Percentiles rank a stretch among this genome's conserved stretches.
These are phyloP conservation scores for Mixornis gularis DNA, from an alignment of 2,113 vertebrate species.

Conservation along the genomic window DNA sequence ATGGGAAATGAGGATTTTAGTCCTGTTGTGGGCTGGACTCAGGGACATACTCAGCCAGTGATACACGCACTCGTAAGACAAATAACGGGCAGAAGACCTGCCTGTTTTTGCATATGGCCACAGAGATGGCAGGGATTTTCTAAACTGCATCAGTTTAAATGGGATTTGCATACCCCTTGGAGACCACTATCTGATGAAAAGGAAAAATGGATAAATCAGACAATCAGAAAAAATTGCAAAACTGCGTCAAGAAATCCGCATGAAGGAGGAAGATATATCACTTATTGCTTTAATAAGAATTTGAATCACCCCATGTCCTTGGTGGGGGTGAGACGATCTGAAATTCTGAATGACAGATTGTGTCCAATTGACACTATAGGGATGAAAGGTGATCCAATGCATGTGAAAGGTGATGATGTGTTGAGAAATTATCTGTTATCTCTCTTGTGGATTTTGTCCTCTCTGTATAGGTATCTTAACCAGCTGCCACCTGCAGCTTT, in stretches of 20 bases:
- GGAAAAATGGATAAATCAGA: background rate
- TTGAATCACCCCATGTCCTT: background rate
- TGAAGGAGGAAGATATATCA: background rate
- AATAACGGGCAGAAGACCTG: background rate
- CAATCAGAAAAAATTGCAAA: background rate
- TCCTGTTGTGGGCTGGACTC: background rate
- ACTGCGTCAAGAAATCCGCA: background rate
- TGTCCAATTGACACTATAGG: too few species aligned
- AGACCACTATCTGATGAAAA: background rate
- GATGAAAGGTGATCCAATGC: background rate
- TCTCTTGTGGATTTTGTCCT: background rate
- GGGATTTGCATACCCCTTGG: background rate
- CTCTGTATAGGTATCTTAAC: background rate
- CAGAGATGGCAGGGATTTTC: background rate
- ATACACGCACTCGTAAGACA: background rate
- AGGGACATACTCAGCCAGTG: background rate
- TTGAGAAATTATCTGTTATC: background rate
- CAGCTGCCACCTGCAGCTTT: background rate
- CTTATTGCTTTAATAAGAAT: background rate
- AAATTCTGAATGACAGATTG: background rate
- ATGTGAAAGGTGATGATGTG: background rate
- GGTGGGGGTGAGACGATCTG: rapidly evolving
- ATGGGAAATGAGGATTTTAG: background rate
- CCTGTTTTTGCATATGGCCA: background rate
- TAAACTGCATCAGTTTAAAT: background rate